These are phyloP conservation scores for Arnoldichthys spilopterus DNA, from an alignment of 2,797 vertebrate species.

Conservation along the genomic window DNA sequence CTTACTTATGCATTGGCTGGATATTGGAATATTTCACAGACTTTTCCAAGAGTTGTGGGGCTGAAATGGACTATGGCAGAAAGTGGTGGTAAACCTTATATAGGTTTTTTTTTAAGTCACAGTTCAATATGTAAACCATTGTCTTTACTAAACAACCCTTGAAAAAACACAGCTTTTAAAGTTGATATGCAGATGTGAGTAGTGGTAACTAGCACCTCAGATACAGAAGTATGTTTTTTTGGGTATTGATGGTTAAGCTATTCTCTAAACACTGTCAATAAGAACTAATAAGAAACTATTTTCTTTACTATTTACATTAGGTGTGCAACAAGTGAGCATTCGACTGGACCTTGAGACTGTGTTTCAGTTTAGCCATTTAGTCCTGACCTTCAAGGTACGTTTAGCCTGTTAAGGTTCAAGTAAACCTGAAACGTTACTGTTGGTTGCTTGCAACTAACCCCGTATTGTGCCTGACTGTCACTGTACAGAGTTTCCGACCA, in stretches of 20 bases:
- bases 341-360: slow-evolving; percentile 85
- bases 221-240: neutral
- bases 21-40: no score
- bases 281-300: neutral
- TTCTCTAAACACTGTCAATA: neutral
- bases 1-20: no score
- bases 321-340: slow-evolving; percentile 84
- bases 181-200: no score
- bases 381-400: slow-evolving; percentile 91
- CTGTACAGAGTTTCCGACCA: slow-evolving; percentile 85
- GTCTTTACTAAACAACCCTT: no score
- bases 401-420: neutral
- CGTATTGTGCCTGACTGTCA: slow-evolving; percentile 2
- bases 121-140: no score
- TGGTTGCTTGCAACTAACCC: neutral
- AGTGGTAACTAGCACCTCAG: no score
- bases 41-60: no score
- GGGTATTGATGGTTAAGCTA: neutral
- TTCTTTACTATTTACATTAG: slow-evolving; percentile 62
- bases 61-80: no score
- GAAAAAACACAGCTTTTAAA: no score
- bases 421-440: neutral
- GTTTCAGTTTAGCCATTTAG: slow-evolving; percentile 92
- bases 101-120: no score
- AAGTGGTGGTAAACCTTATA: no score